A percentile compares a stretch with the other conserved stretches of the same genome.
These are phyloP conservation scores for Scaptomyza caliginosa DNA, from an alignment of 2,888 invertebrate species.

Conservation along the genomic window DNA sequence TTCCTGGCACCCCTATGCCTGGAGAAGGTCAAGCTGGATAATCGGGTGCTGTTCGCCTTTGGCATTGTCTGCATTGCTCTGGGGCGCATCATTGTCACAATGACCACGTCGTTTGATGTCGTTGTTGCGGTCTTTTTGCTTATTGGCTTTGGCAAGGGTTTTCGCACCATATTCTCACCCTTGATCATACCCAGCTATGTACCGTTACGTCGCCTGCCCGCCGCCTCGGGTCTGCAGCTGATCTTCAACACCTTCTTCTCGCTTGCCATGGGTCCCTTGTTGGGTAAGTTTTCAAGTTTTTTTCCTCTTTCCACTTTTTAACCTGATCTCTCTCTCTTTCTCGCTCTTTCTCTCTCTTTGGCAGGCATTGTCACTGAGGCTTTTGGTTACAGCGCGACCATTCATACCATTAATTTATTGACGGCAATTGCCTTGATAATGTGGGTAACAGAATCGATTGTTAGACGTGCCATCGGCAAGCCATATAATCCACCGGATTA, in stretches of 20 bases:
- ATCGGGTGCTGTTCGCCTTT: constrained; percentile 88
- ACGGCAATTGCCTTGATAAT: constrained; percentile 71
- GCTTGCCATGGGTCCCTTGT: constrained; percentile 86
- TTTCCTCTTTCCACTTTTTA: neutral
- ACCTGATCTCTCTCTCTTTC: no score
- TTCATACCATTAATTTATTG: constrained; percentile 75
- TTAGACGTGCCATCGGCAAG: constrained; percentile 64
- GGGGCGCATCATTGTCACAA: constrained; percentile 79
- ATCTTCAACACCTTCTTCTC: constrained; percentile 88
- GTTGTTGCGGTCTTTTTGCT: constrained; percentile 86
- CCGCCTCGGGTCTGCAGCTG: constrained; percentile 89
- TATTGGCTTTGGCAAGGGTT: constrained; percentile 89
- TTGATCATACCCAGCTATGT: constrained; percentile 90
- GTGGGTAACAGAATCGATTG: constrained; percentile 72
- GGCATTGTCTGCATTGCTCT: constrained; percentile 86
- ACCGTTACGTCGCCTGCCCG: constrained; percentile 88
- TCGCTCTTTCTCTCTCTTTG: neutral
- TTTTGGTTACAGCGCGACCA: constrained; percentile 74
- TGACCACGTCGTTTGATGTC: constrained; percentile 85
- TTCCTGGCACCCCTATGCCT: constrained; percentile 88
- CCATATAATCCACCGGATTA: constrained; percentile 49
- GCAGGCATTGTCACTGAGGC: constrained; percentile 77
- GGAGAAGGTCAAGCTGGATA: constrained; percentile 88
- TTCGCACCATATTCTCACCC: constrained; percentile 90
- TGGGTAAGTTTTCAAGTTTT: constrained; percentile 85